Percentiles rank a stretch among this genome's conserved stretches.
Conservation (phyloP, 2,113 vertebrate genomes). For the Corythoichthys intestinalis region DNA sequence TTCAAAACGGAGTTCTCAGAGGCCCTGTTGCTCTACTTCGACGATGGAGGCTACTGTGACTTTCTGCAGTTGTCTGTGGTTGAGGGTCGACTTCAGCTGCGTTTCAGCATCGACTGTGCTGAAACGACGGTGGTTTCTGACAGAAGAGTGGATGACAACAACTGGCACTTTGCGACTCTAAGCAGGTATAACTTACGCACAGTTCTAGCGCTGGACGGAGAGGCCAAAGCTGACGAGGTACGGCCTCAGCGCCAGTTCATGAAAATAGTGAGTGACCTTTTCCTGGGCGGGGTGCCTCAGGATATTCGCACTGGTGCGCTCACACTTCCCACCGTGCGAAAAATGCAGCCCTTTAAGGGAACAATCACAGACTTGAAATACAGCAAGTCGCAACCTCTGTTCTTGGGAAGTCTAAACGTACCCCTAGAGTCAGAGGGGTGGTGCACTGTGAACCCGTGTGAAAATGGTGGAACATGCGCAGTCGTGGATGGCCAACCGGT, state of each 20-base stretch:
- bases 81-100: constrained; percentile 87
- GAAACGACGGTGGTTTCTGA: constrained; percentile 82
- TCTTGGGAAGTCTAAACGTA: constrained; percentile 85
- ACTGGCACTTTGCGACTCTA: constrained; percentile 87
- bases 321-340: constrained; percentile 83
- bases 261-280: constrained; percentile 96
- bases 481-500: constrained; percentile 83
- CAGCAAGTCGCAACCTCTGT: constrained; percentile 80
- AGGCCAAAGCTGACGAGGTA: constrained; percentile 81
- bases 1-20: constrained; percentile 89
- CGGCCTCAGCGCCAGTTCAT: constrained; percentile 86
- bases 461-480: constrained; percentile 91
- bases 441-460: constrained; percentile 87
- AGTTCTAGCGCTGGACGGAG: constrained; percentile 82
- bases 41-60: constrained; percentile 95
- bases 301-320: constrained; percentile 85
- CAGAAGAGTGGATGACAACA: constrained; percentile 83
- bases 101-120: constrained; percentile 94
- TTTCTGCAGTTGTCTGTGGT: constrained; percentile 89
- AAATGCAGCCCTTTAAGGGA: constrained; percentile 83
- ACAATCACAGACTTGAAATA: constrained; percentile 92
- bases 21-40: constrained; percentile 94
- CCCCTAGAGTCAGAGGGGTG: constrained; percentile 86
- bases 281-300: constrained; percentile 88
- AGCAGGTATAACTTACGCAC: constrained; percentile 87